Evolutionary conservation across 2,113 vertebrate species (phyloP).

Genomic region (Diglossa brunneiventris): DNA sequence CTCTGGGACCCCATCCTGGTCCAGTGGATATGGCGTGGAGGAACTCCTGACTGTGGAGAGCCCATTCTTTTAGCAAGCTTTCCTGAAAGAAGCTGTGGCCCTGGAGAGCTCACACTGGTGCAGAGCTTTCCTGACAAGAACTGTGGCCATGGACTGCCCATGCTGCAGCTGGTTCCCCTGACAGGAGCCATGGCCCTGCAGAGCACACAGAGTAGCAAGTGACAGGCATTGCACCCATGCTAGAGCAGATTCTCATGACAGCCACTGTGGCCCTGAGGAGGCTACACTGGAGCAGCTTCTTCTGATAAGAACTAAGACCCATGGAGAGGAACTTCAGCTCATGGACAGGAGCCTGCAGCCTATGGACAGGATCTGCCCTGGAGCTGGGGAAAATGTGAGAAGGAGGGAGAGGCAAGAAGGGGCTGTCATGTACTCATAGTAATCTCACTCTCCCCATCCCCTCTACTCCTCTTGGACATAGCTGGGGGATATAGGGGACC

Average conservation of each 20-base stretch:
- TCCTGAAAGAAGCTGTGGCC: neutral
- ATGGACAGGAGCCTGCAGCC: neutral
- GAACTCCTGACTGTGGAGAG: neutral
- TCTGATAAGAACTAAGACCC: neutral
- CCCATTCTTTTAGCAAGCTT: neutral
- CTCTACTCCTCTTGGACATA: neutral
- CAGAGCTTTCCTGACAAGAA: neutral
- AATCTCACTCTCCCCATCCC: neutral
- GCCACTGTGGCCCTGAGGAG: neutral
- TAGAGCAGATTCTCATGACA: neutral
- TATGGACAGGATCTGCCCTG: neutral
- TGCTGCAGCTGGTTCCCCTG: neutral
- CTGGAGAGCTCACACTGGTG: neutral
- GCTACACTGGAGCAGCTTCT: neutral
- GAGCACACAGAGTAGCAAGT: neutral
- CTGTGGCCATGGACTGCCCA: too few relatives aligned
- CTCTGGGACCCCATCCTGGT: neutral
- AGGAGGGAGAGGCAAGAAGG: neutral
- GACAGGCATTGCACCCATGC: too few relatives aligned
- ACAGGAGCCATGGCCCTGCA: fast-evolving
- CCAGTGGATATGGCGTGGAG: neutral
- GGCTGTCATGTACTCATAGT: neutral
- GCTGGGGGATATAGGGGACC: neutral
- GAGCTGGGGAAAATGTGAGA: neutral
- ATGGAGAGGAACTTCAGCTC: neutral